A percentile compares a stretch with the other conserved stretches of the same genome.
phyloP scores from a whole-genome alignment of 2,113 vertebrate species.

The Oncorhynchus clarkii region DNA sequence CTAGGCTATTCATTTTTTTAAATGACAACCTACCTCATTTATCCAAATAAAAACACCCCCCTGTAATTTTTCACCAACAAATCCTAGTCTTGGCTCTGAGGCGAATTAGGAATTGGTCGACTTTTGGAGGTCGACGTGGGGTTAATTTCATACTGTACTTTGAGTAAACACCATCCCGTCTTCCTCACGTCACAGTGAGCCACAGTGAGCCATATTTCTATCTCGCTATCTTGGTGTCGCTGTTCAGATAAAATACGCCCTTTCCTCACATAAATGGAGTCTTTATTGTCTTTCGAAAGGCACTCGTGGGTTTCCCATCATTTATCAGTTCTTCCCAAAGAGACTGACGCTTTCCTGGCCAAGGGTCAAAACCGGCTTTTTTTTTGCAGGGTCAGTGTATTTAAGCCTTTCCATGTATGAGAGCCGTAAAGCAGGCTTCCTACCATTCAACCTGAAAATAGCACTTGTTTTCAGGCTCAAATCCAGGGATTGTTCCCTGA shows the following conservation, averaged over 20 bases:
- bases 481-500: slow-evolving; percentile 79
- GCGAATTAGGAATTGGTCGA: slow-evolving; percentile 8
- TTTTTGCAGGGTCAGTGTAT: slow-evolving; percentile 51
- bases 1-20: too few species aligned
- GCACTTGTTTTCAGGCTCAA: slow-evolving; percentile 78
- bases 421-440: slow-evolving; percentile 78
- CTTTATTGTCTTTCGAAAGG: slow-evolving; percentile 30
- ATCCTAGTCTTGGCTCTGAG: neutral
- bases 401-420: slow-evolving; percentile 79
- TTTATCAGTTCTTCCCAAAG: slow-evolving; percentile 68
- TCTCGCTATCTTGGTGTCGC: neutral
- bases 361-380: slow-evolving; percentile 70
- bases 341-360: slow-evolving; percentile 77
- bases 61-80: slow-evolving; percentile 8
- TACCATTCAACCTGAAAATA: slow-evolving; percentile 91
- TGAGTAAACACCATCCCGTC: slow-evolving; percentile 23
- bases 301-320: slow-evolving; percentile 36
- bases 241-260: slow-evolving; percentile 45
- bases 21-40: too few species aligned
- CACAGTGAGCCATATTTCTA: slow-evolving; percentile 34
- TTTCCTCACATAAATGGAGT: slow-evolving; percentile 53
- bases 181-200: slow-evolving; percentile 21
- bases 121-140: slow-evolving; percentile 1
- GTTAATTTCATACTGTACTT: slow-evolving; percentile 10
- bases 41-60: neutral